Evolutionary conservation across 2,888 invertebrate species (phyloP).

Genomic region (Slavum lentiscoides): DNA sequence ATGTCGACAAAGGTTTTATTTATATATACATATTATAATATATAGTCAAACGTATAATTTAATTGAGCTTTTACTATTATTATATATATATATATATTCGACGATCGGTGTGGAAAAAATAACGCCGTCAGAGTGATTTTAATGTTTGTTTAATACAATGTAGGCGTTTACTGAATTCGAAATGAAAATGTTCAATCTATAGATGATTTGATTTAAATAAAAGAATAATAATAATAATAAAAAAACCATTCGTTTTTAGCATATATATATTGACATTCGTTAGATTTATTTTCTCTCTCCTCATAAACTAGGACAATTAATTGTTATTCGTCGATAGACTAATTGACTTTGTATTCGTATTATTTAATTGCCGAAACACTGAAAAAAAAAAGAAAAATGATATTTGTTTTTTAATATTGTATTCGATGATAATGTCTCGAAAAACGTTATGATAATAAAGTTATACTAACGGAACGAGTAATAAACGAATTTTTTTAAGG

Average conservation of each 20-base stretch:
- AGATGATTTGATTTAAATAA: background rate
- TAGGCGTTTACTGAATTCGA: background rate
- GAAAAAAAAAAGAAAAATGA: background rate
- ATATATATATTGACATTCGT: constrained; percentile 10
- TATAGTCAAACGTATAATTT: no score
- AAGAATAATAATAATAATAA: no score
- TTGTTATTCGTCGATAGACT: background rate
- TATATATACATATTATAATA: no score
- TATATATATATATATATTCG: background rate
- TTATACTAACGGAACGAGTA: background rate
- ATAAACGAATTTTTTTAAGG: no score
- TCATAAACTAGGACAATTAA: background rate
- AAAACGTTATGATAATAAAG: background rate
- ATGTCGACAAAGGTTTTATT: no score
- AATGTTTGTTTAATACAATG: background rate
- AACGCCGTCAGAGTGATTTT: background rate
- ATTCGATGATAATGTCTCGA: background rate
- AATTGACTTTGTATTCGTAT: background rate
- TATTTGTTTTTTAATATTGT: background rate
- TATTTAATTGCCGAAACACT: background rate
- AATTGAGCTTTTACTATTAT: no score
- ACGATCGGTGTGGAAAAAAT: background rate
- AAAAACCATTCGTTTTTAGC: background rate
- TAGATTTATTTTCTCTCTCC: background rate
- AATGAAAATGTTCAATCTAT: background rate